phyloP scores from a whole-genome alignment of 2,888 invertebrate genomes.

The Melipona bicolor region DNA sequence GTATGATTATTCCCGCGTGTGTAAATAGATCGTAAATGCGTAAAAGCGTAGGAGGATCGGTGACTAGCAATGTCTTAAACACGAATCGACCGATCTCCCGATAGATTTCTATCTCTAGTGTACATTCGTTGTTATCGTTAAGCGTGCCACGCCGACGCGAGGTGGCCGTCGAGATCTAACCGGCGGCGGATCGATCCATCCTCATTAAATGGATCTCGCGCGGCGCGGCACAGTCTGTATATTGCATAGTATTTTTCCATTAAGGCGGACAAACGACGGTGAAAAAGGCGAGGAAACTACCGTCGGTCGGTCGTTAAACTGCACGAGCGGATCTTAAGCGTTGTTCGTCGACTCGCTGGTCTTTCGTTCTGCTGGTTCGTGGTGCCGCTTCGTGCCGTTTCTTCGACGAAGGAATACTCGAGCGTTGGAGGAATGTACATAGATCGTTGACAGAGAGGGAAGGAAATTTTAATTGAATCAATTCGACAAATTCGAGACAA shows the following conservation, averaged over 20 bases:
- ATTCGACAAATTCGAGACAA: neutral
- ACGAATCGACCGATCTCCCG: neutral
- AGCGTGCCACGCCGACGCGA: slow-evolving; percentile 22
- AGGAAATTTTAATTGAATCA: neutral
- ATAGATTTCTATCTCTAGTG: slow-evolving; percentile 32
- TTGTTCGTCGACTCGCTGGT: neutral
- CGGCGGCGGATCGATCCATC: slow-evolving; percentile 11
- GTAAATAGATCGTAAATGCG: slow-evolving; percentile 52
- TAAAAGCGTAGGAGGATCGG: slow-evolving; percentile 6
- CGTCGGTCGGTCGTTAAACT: slow-evolving; percentile 22
- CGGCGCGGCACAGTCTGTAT: slow-evolving; percentile 57
- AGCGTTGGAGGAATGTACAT: neutral
- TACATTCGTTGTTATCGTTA: slow-evolving; percentile 38
- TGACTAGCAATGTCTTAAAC: neutral
- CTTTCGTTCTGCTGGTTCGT: neutral
- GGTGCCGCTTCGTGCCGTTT: neutral
- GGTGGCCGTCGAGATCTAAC: slow-evolving; percentile 6
- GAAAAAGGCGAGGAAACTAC: neutral
- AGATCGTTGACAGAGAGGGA: neutral
- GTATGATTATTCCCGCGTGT: slow-evolving; percentile 51
- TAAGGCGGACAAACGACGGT: slow-evolving; percentile 24
- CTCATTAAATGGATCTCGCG: slow-evolving; percentile 22
- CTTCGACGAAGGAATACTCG: neutral
- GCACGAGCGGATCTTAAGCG: neutral
- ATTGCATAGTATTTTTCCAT: slow-evolving; percentile 72